These are phyloP conservation scores for Rattus norvegicus DNA, from an alignment of 2,113 vertebrate species.

Conservation along the genomic window DNA sequence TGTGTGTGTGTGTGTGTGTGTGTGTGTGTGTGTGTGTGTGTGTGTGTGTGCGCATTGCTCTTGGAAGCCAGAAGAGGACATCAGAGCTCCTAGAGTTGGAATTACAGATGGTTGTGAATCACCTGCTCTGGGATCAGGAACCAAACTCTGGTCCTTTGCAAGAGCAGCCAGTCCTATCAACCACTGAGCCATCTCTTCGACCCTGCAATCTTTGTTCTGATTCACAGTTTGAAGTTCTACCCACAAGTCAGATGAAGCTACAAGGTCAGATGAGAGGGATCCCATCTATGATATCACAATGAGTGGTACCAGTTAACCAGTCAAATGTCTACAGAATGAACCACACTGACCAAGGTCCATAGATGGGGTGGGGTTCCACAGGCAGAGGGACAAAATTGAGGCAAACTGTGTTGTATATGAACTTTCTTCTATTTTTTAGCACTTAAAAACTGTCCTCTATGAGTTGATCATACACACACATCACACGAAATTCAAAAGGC, in stretches of 20 bases:
- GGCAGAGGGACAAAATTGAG: background rate
- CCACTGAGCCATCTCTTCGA: background rate
- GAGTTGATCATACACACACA: background rate
- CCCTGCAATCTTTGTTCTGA: background rate
- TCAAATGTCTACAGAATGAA: background rate
- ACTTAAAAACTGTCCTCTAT: background rate
- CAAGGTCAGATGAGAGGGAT: background rate
- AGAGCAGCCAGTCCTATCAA: background rate
- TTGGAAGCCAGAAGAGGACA: background rate
- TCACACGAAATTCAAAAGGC: background rate
- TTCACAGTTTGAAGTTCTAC: slow-evolving; percentile 19
- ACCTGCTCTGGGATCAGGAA: background rate
- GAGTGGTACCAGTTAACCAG: background rate
- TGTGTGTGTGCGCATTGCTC: background rate
- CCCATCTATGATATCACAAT: background rate
- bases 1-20: background rate
- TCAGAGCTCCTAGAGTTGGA: background rate
- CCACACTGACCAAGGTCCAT: background rate
- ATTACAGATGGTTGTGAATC: background rate
- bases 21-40: background rate
- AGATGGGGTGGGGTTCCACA: background rate
- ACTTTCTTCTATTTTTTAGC: background rate
- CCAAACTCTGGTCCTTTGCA: background rate
- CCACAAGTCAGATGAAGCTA: background rate
- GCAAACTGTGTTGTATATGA: background rate